Percentiles rank a stretch among this genome's conserved stretches.
These are phyloP conservation scores for Steinernema khuongi DNA, from an alignment of 1,140 invertebrate genomes.

Conservation along the genomic window DNA sequence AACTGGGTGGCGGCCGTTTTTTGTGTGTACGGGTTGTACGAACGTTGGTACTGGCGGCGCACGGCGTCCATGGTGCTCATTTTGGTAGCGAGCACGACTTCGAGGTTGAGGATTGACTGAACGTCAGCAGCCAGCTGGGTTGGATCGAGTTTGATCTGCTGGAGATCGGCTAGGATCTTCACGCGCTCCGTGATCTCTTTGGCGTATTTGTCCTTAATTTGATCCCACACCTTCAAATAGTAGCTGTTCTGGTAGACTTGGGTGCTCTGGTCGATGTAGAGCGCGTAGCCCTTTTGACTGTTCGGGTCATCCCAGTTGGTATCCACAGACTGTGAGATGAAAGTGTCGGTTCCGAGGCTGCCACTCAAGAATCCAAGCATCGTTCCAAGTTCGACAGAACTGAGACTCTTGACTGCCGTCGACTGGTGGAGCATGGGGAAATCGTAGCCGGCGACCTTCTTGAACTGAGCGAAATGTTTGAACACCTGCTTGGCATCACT, in stretches of 20 bases:
- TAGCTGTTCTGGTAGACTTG: slow-evolving; percentile 26
- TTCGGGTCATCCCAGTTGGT: slow-evolving; percentile 49
- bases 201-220: slow-evolving; percentile 20
- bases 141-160: slow-evolving; percentile 23
- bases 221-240: slow-evolving; percentile 36
- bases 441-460: not conserved
- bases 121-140: slow-evolving; percentile 28
- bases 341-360: slow-evolving; percentile 29
- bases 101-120: slow-evolving; percentile 40
- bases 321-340: slow-evolving; percentile 37
- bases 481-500: not conserved
- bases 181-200: slow-evolving; percentile 15
- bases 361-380: slow-evolving; percentile 36
- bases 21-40: slow-evolving; percentile 38
- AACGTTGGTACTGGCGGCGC: slow-evolving; percentile 38
- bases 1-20: not conserved
- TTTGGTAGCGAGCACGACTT: slow-evolving; percentile 36
- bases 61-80: slow-evolving; percentile 41
- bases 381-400: slow-evolving; percentile 9
- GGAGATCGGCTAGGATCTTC: slow-evolving; percentile 25
- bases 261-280: slow-evolving; percentile 43
- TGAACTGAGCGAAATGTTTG: not conserved
- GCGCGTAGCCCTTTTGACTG: slow-evolving; percentile 26
- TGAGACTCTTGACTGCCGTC: slow-evolving; percentile 15
- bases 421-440: slow-evolving; percentile 37